Evolutionary conservation across 2,113 vertebrate species (phyloP).

Genomic region (Etheostoma cragini): DNA sequence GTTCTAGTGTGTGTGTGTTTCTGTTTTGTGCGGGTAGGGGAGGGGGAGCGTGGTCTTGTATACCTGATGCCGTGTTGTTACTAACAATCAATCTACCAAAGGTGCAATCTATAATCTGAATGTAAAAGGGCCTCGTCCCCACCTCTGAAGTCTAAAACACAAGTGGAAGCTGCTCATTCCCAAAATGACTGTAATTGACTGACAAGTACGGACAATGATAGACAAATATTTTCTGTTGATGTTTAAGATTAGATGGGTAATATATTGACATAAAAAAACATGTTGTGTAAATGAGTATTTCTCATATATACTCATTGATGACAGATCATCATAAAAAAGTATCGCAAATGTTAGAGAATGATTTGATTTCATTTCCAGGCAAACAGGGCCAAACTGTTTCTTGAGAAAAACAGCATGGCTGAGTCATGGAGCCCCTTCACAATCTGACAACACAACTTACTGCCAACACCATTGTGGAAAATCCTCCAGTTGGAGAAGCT

Average conservation of each 20-base stretch:
- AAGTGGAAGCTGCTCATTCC: background rate
- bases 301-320: background rate
- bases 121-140: background rate
- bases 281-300: background rate
- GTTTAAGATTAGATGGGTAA: background rate
- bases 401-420: background rate
- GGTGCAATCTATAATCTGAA: slow-evolving; percentile 19
- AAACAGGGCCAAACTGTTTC: background rate
- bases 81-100: slow-evolving; percentile 24
- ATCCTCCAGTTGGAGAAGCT: background rate
- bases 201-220: slow-evolving; percentile 1
- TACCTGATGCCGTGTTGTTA: slow-evolving; percentile 8
- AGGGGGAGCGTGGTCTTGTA: background rate
- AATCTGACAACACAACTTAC: background rate
- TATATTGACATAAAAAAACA: background rate
- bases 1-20: slow-evolving; percentile 20
- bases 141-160: background rate
- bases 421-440: background rate
- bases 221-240: background rate
- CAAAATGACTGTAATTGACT: background rate
- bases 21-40: slow-evolving; percentile 3
- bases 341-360: background rate
- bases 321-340: background rate
- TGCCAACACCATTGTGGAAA: slow-evolving; percentile 11
- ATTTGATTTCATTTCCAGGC: background rate